Evolutionary conservation across 2,888 invertebrate species (phyloP), one percentile per base, ranked within the genome.

Genomic region (Pediacus dermestoides): DNA sequence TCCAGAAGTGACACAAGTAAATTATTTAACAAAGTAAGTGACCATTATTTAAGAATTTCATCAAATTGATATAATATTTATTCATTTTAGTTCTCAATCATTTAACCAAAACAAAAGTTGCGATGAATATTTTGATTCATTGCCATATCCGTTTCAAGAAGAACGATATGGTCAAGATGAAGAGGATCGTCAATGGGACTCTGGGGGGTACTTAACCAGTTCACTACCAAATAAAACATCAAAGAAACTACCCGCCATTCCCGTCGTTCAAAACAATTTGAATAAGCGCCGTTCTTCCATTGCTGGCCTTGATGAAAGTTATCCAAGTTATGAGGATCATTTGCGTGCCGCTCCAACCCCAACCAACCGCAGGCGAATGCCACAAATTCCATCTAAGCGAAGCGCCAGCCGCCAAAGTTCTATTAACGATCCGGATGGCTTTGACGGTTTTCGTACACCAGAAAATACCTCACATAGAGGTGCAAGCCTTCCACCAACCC

Each of bases 131-230:
- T 82, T 72, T 63, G 81, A 82, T 66, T 74, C 78, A 15, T 74
- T 74, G 39, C 77, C 79, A 51, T 81, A 77, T 58, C 75, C 76
- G 34, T 81, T 77, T 63, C 80, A 81, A 63, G 72, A 78, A 42
- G 74, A 70, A 39, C 56, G 77, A 42, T 77, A 77, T 56, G 77
- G 75, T 26, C 74, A 75, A 56, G 76, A 77, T 44, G 82, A 84
- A 41, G 83, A 83, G 60, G 78, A 82, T 52, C 72, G 81, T 6
- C 83, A 82, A 56, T 85, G 84, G 84, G 84, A 84, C 57, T 80
- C 81, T 26, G 82, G 82, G 59, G 83, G 84, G 66, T 75, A 37
- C 34, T 48, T 44, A 16, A 39, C 67, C 43, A 68, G 47, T 18
- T 4, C 8, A 14, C 52, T 2, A 46, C 38, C 43, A 28, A 58